A percentile compares a stretch with the other conserved stretches of the same genome.
These are phyloP conservation scores for Chionis minor DNA, from an alignment of 2,113 vertebrate genomes.

Conservation along the genomic window DNA sequence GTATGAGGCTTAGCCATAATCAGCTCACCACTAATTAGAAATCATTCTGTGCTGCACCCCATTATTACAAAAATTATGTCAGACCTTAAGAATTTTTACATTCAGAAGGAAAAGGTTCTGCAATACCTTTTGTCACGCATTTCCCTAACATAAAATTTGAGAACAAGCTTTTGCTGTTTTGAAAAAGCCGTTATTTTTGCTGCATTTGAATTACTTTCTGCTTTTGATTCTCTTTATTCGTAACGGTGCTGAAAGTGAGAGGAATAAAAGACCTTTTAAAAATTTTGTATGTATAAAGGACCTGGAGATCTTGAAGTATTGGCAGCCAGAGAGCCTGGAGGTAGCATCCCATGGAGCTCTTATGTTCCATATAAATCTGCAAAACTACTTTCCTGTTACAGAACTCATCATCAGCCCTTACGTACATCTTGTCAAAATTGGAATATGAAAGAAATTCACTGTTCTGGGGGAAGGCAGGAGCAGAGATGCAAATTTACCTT, in stretches of 20 bases:
- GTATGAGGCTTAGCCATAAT: slow-evolving; percentile 41
- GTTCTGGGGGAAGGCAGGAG: neutral
- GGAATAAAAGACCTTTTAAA: neutral
- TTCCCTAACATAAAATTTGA: neutral
- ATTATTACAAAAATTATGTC: slow-evolving; percentile 51
- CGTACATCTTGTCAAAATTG: neutral
- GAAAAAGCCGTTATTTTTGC: neutral
- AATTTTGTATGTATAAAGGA: neutral
- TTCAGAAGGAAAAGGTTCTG: neutral
- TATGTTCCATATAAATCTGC: neutral
- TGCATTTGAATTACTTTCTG: neutral
- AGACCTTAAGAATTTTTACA: slow-evolving; percentile 28
- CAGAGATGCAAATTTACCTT: neutral
- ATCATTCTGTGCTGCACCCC: slow-evolving; percentile 11
- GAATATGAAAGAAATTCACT: neutral
- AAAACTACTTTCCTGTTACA: neutral
- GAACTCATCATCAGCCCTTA: neutral
- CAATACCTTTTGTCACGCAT: neutral
- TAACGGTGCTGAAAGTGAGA: neutral
- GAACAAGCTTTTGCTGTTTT: neutral
- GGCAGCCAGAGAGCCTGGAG: neutral
- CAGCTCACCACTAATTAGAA: slow-evolving; percentile 67
- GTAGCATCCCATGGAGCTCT: neutral
- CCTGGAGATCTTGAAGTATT: neutral
- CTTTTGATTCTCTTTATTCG: neutral